Evolutionary conservation across 23 tunicate species (phyloP).

Genomic region (Styela plicata): DNA sequence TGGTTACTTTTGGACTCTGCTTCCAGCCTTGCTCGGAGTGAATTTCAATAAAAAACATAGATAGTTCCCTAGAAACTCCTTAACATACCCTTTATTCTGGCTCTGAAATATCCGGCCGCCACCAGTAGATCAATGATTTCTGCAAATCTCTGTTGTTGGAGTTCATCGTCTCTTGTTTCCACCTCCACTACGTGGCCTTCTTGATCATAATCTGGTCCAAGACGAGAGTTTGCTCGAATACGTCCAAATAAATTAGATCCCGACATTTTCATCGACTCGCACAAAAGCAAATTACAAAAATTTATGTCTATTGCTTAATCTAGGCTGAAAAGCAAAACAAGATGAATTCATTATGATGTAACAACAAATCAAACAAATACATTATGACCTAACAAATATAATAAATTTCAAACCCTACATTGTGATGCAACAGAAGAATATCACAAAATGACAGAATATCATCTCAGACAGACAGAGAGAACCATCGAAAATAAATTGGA

Average conservation of each 20-base stretch:
- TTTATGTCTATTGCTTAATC: background rate
- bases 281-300: background rate
- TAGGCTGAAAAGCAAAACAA: background rate
- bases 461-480: background rate
- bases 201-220: slow-evolving; percentile 78
- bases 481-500: background rate
- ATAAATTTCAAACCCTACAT: too few relatives aligned
- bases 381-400: background rate
- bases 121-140: slow-evolving; percentile 86
- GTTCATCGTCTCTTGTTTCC: slow-evolving; percentile 90
- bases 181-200: slow-evolving; percentile 57
- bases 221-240: slow-evolving; percentile 62
- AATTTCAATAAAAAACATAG: too few relatives aligned
- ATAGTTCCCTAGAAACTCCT: too few relatives aligned
- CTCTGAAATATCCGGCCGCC: slow-evolving; percentile 92
- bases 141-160: slow-evolving; percentile 41
- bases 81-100: slow-evolving; percentile 63
- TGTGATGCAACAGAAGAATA: background rate
- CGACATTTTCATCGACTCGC: background rate
- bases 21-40: too few relatives aligned
- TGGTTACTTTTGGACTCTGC: too few relatives aligned
- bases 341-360: background rate
- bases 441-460: background rate
- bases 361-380: too few relatives aligned
- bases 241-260: slow-evolving; percentile 44